Conservation (phyloP, 2,113 vertebrate species). For the Pseudopipra pipra region DNA sequence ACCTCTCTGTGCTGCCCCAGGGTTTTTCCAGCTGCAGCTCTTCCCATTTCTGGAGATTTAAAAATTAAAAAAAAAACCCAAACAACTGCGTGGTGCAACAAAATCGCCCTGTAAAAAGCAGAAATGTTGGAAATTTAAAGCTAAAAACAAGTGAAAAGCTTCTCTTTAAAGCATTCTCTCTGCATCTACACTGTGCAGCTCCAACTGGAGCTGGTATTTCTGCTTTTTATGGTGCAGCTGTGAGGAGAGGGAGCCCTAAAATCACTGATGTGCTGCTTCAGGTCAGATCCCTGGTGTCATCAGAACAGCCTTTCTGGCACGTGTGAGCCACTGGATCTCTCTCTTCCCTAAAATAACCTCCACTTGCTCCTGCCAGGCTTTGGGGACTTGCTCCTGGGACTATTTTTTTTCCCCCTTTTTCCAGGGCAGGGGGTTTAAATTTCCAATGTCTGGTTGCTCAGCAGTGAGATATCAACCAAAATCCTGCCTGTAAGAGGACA, state of each 20-base stretch:
- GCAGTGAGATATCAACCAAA: background rate
- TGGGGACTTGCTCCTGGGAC: background rate
- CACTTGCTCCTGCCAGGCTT: background rate
- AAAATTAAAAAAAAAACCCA: background rate
- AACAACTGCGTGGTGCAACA: background rate
- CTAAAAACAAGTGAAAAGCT: background rate
- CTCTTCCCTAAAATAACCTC: background rate
- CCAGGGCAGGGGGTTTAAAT: background rate
- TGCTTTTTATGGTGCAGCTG: background rate
- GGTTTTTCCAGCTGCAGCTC: fast-evolving
- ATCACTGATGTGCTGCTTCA: background rate
- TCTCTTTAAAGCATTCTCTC: background rate
- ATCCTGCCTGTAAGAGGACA: background rate
- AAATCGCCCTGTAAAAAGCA: background rate
- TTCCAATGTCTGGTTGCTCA: background rate
- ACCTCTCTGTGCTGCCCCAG: no score
- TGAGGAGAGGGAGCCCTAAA: background rate
- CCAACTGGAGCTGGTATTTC: background rate
- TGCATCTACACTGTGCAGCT: no score
- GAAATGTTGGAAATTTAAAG: background rate
- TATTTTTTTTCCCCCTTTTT: background rate
- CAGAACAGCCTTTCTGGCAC: background rate
- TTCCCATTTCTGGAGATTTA: background rate
- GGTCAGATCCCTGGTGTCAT: background rate
- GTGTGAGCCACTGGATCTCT: background rate